These are phyloP conservation scores for Drosophila villosipedis DNA, from an alignment of 2,888 invertebrate species.

Conservation along the genomic window DNA sequence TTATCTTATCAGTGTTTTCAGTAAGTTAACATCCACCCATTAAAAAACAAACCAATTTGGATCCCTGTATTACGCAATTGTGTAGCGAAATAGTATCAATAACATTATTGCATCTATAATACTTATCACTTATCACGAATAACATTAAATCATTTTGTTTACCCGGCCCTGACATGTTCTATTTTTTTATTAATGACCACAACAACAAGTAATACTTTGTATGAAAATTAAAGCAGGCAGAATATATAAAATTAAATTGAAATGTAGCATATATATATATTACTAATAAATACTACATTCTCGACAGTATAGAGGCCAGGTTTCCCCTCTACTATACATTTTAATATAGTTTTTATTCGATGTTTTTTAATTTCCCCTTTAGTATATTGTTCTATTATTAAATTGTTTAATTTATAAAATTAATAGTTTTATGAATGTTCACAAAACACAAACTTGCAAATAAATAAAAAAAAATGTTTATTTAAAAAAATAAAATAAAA, in stretches of 20 bases:
- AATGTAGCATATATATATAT: not conserved
- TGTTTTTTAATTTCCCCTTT: not conserved
- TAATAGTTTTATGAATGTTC: not conserved
- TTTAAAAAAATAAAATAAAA: constrained; percentile 15
- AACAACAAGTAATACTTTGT: not conserved
- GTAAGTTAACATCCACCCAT: not conserved
- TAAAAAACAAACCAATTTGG: not conserved
- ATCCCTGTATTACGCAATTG: not conserved
- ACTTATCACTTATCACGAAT: not conserved
- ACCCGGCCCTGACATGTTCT: not conserved
- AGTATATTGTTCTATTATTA: no score
- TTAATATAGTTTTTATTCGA: not conserved
- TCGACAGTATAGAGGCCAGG: not conserved
- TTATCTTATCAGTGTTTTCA: not conserved
- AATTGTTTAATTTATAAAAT: not conserved
- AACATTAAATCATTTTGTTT: not conserved
- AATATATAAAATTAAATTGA: not conserved
- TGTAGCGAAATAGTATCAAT: not conserved
- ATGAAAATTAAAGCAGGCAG: not conserved
- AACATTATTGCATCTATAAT: not conserved
- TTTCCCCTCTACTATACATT: not conserved
- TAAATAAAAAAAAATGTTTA: constrained; percentile 8
- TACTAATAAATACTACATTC: not conserved
- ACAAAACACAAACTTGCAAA: not conserved
- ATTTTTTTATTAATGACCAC: not conserved